Conservation (phyloP, 2,797 vertebrate genomes). For the Esox lucius region DNA sequence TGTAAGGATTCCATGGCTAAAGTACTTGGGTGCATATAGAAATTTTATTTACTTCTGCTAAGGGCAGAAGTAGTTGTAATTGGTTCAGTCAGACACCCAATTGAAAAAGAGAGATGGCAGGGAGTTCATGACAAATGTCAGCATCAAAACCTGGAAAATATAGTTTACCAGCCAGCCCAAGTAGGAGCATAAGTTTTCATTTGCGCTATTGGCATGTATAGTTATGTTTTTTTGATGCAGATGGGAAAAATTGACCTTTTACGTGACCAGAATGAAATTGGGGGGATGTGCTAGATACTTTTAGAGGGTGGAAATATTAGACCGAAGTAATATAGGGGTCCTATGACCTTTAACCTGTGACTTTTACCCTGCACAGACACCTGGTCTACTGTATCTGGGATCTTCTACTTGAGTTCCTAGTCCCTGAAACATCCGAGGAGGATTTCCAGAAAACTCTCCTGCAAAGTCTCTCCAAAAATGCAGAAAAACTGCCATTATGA, state of each 20-base stretch:
- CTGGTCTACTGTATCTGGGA: slow-evolving; percentile 89
- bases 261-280: not conserved
- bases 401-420: slow-evolving; percentile 86
- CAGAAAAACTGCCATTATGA: slow-evolving; percentile 45
- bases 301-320: not conserved
- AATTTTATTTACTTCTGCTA: no score
- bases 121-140: no score
- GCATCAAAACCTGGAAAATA: no score
- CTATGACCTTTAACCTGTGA: slow-evolving; percentile 14
- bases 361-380: slow-evolving; percentile 71
- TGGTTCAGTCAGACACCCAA: no score
- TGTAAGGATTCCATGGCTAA: not conserved
- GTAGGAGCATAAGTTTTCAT: not conserved
- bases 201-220: not conserved
- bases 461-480: slow-evolving; percentile 64
- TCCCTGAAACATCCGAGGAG: slow-evolving; percentile 76
- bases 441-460: slow-evolving; percentile 74
- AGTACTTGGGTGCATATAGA: not conserved
- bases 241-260: not conserved
- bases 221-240: not conserved
- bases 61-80: no score
- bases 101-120: no score
- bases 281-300: not conserved
- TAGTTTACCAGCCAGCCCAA: not conserved
- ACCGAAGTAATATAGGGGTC: not conserved